Base-by-base conservation (phyloP, 2,113 vertebrate species). In the Heterotilapia buettikoferi region DNA sequence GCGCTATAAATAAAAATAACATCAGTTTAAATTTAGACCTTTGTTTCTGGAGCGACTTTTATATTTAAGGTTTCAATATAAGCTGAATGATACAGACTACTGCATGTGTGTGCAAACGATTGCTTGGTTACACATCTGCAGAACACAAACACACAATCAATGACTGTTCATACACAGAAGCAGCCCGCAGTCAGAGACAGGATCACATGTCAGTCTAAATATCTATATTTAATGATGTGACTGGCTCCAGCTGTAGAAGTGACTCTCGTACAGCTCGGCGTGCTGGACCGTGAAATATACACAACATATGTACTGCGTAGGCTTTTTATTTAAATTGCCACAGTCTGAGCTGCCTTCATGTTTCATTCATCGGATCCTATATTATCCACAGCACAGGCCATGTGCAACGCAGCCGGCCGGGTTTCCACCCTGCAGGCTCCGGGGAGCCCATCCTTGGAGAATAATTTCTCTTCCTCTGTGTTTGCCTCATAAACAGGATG, bases 141-240 rank as follows among this genome's bases (percentile, higher is more conserved):
- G 26, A 57, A 71, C 66, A 71, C 33, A 13, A 43, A 71, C 66
- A 71, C 38, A 16, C 12, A 24, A 7, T 16, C 24, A 45, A 45
- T 76, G 21, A 29, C 43, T 52, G 52, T 78, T 86, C 63, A 68
- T 9, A 63, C 45, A 52, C 24, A 43, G 80, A 63, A 85, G 40
- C 59, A 54, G 33, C 45, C 57, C 8, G 52, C 80, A 85, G 80
- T 81, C 47, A 47, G 26, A 86, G 36, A 84, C 24, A 78, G 76
- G 89, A 86, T 93, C 84, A 63, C 11, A 56, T 90, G 83, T 90
- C 90, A 54, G 85, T 45, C 71, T 84, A 4, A 57, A 16, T 43
- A 89, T 94, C 57, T 79, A 92, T 93, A 90, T 92, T 92, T 94
- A 84, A 95, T 90, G 80, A 90, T 21, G 26, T 13, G 14, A 33